These are phyloP conservation scores for Pycnonotus jocosus DNA, from an alignment of 2,113 vertebrate species.

Conservation along the genomic window DNA sequence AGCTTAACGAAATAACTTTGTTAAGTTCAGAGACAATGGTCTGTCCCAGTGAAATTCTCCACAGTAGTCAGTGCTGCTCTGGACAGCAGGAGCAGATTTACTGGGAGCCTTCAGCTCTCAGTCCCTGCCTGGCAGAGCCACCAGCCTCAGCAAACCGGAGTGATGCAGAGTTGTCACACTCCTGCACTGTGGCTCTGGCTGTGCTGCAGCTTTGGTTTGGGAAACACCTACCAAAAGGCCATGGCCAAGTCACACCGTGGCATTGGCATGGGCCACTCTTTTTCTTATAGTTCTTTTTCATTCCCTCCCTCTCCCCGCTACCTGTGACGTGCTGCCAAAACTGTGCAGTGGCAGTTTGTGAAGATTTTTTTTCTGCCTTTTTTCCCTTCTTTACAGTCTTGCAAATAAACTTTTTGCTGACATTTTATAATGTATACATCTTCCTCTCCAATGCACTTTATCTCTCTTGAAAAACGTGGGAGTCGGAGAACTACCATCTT, in stretches of 20 bases:
- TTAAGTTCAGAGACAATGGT: not conserved
- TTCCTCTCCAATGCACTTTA: slow-evolving; percentile 85
- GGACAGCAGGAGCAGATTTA: not conserved
- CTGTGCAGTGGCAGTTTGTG: not conserved
- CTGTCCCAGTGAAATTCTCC: not conserved
- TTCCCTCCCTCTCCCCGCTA: not conserved
- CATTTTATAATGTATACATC: slow-evolving; percentile 29
- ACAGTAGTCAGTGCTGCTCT: not conserved
- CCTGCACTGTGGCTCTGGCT: not conserved
- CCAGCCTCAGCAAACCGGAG: not conserved
- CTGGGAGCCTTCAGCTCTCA: not conserved
- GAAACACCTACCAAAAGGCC: not conserved
- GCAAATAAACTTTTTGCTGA: slow-evolving; percentile 3
- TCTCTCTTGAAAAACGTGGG: slow-evolving; percentile 70
- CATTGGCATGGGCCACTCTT: not conserved
- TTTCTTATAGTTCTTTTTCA: not conserved
- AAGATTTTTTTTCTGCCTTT: not conserved
- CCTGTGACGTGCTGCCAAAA: slow-evolving; percentile 23
- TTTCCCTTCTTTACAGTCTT: slow-evolving; percentile 26
- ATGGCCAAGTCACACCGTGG: not conserved
- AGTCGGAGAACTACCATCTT: slow-evolving; percentile 39
- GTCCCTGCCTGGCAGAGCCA: not conserved
- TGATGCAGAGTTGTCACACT: not conserved
- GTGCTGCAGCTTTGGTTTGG: not conserved
- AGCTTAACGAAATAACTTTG: not conserved